Evolutionary conservation across 2,113 vertebrate species (phyloP).

Genomic region (Alligator sinensis): DNA sequence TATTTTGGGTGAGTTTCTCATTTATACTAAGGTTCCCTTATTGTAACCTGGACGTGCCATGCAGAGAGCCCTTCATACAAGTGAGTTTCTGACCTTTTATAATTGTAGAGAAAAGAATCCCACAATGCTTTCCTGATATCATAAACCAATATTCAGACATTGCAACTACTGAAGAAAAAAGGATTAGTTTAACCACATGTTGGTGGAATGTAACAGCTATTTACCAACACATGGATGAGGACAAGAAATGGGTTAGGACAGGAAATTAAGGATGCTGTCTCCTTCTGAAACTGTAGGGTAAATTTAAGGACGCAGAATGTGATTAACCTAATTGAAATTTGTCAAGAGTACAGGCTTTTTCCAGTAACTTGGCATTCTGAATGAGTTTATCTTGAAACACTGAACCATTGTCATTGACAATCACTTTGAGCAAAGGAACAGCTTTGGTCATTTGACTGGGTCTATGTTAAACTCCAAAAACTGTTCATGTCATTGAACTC

Average conservation of each 20-base stretch:
- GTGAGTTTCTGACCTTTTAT: not conserved
- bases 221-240: slow-evolving; percentile 24
- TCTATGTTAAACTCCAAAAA: not conserved
- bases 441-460: slow-evolving; percentile 24
- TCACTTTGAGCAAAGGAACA: slow-evolving; percentile 14
- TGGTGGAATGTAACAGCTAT: slow-evolving; percentile 2
- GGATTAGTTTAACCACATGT: slow-evolving; percentile 32
- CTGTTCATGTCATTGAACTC: not conserved
- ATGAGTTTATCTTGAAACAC: slow-evolving; percentile 45
- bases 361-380: not conserved
- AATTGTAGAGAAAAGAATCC: not conserved
- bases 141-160: slow-evolving; percentile 14
- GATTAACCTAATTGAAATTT: slow-evolving; percentile 59
- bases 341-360: slow-evolving; percentile 24
- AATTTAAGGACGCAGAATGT: slow-evolving; percentile 35
- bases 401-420: not conserved
- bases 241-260: not conserved
- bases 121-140: not conserved
- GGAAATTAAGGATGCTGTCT: slow-evolving; percentile 44
- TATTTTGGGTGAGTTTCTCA: not conserved
- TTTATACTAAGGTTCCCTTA: not conserved
- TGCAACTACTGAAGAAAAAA: slow-evolving; percentile 22
- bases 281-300: slow-evolving; percentile 22
- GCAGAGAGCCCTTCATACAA: not conserved
- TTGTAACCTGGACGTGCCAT: accelerated